Conservation (phyloP, 1,140 invertebrate species). For the Pentalonia nigronervosa region DNA sequence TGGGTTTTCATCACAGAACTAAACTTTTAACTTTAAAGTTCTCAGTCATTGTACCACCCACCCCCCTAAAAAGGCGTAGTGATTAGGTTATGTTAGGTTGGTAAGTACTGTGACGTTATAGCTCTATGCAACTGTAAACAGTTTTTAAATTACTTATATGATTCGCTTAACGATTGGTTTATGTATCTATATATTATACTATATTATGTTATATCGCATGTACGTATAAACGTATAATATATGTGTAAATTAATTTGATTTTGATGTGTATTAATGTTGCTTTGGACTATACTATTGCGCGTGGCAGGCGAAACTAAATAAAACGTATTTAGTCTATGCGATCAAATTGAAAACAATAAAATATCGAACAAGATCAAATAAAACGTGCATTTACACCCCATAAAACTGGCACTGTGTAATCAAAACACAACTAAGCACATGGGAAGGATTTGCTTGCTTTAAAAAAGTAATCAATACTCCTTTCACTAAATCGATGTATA, state of each 20-base stretch:
- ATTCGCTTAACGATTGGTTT: background rate
- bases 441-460: background rate
- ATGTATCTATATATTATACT: background rate
- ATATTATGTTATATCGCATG: background rate
- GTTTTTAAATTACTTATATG: too few species aligned
- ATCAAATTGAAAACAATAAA: constrained; percentile 1
- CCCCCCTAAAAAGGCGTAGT: too few species aligned
- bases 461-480: background rate
- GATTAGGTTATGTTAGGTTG: too few species aligned
- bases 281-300: background rate
- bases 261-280: background rate
- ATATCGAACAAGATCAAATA: background rate
- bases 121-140: too few species aligned
- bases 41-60: too few species aligned
- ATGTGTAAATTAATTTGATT: background rate
- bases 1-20: too few species aligned
- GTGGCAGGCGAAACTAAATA: background rate
- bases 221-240: background rate
- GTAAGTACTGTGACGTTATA: too few species aligned
- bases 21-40: too few species aligned
- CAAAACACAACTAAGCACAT: background rate
- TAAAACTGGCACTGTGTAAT: background rate
- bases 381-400: constrained; percentile 4
- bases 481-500: background rate
- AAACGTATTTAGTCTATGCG: background rate